Evolutionary conservation across 2,113 vertebrate genomes (phyloP), one percentile per base, ranked within the genome.

Genomic region (Sphyrna mokarran): DNA sequence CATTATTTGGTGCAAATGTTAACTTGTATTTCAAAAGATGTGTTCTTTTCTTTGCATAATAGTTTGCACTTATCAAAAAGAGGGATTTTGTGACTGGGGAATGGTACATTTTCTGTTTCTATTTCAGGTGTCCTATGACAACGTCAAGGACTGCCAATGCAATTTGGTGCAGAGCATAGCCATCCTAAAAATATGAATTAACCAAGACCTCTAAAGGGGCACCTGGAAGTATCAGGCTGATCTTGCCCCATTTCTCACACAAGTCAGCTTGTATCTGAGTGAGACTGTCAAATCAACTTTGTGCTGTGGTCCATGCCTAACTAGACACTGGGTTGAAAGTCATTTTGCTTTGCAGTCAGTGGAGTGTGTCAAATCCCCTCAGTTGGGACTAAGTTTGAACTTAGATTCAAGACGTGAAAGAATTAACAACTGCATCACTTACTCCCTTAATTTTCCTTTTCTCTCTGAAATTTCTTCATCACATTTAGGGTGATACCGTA

Each of bases 231-330:
- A 93, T n/a, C 61, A 68, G 89, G 61, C 89, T 20, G 61, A 91
- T 33, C 33, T 6, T 61, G 3, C 26, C 37, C 61, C 33, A 93
- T 22, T 93, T 68, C 16, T 40, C n/a, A 93, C 63, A 93, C 16
- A 91, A 37, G 61, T 18, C 61, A 66, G n/a, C n/a, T 93, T 63
- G n/a, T 22, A 93, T n/a, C 33, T 66, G 18, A n/a, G 61, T 66
- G n/a, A 93, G 89, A 66, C 89, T 91, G 89, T 13, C 29, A 91
- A 91, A 66, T 91, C 58, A 91, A 8, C 61, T 37, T 93, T 93
- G 29, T 33, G 76, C 14, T 9, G 13, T 37, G 14, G 87, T 33
- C 61, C 61, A 18, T 66, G n/a, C 89, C n/a, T 63, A 54, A 83
- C 18, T 20, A 93, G 89, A 93, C 20, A 93, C n/a, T 66, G 61